Conservation (phyloP, 2,888 invertebrate genomes). For the Cheilosia soror region DNA sequence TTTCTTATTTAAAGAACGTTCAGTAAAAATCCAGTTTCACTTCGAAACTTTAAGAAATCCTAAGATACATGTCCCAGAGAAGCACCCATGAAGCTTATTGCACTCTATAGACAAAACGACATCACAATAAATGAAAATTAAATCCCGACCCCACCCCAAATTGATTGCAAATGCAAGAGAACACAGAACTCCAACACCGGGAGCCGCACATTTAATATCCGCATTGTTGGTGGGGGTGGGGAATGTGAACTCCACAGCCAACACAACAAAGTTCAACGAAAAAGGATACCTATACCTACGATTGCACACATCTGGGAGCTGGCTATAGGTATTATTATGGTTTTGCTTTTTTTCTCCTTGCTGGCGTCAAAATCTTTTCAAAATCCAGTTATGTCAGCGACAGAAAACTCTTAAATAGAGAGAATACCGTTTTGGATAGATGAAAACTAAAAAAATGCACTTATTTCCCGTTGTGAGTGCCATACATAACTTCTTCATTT, state of each 20-base stretch:
- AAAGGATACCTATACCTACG: slow-evolving; percentile 49
- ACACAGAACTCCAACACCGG: slow-evolving; percentile 49
- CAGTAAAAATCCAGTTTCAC: not conserved
- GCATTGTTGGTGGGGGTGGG: slow-evolving; percentile 29
- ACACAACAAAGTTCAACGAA: slow-evolving; percentile 19
- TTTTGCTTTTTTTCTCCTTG: slow-evolving; percentile 44
- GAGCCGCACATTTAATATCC: slow-evolving; percentile 61
- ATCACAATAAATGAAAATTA: slow-evolving; percentile 57
- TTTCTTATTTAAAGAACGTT: too few relatives aligned
- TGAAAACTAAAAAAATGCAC: slow-evolving; percentile 20
- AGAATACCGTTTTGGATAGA: slow-evolving; percentile 33
- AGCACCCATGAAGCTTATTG: slow-evolving; percentile 14
- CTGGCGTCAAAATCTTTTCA: slow-evolving; percentile 60
- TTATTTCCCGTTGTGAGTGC: slow-evolving; percentile 29
- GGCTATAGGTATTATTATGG: slow-evolving; percentile 22
- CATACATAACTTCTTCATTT: slow-evolving; percentile 10
- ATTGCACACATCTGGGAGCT: slow-evolving; percentile 46
- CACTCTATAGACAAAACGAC: slow-evolving; percentile 49
- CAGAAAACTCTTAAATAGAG: slow-evolving; percentile 44
- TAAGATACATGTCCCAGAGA: not conserved
- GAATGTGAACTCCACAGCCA: not conserved
- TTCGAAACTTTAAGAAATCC: not conserved
- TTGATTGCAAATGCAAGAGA: slow-evolving; percentile 43
- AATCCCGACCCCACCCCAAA: slow-evolving; percentile 69
- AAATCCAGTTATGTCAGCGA: slow-evolving; percentile 69